Conservation (phyloP, 2,888 invertebrate species). For the Proisotoma minuta region DNA sequence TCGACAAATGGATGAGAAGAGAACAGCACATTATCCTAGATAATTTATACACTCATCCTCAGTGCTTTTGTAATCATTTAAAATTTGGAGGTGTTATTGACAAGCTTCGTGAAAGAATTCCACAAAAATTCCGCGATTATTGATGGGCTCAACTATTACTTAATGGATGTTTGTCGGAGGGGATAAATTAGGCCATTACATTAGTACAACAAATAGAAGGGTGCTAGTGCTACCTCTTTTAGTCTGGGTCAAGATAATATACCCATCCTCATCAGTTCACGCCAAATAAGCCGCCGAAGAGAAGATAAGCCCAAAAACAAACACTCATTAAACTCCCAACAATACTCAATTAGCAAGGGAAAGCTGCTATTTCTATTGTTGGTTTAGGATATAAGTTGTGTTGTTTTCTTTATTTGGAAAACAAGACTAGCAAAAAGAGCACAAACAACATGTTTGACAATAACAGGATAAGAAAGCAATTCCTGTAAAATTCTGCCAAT, state of each 20-base stretch:
- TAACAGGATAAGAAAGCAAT: too few species aligned
- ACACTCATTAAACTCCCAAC: too few species aligned
- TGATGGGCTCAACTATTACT: conserved; percentile 15
- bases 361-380: too few species aligned
- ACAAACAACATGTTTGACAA: too few species aligned
- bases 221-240: too few species aligned
- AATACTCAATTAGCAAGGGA: not conserved
- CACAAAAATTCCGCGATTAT: conserved; percentile 10
- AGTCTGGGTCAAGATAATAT: not conserved
- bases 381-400: too few species aligned
- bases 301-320: not conserved
- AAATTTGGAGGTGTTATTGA: not conserved
- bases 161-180: conserved; percentile 14
- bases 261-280: not conserved
- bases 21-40: not conserved
- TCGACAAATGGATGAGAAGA: conserved; percentile 9
- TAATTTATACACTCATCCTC: too few species aligned
- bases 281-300: not conserved
- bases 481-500: too few species aligned
- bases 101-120: conserved; percentile 9
- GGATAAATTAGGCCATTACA: conserved; percentile 18
- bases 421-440: too few species aligned
- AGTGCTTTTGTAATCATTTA: not conserved
- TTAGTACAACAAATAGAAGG: not conserved
- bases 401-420: too few species aligned